These are phyloP conservation scores for Thalpophila matura DNA, from an alignment of 2,888 invertebrate genomes.

Conservation along the genomic window DNA sequence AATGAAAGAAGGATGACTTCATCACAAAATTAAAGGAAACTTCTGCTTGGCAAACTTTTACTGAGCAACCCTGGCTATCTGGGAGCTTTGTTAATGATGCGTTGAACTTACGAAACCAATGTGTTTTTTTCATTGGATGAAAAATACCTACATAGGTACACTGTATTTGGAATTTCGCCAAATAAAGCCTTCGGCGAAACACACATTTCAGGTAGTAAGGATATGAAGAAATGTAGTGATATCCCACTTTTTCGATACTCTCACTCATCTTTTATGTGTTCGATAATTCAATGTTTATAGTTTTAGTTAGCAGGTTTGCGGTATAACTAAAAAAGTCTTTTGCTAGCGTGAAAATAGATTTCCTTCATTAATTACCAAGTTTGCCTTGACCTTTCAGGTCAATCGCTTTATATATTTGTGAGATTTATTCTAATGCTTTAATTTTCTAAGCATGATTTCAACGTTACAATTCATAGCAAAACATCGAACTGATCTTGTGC, in stretches of 20 bases:
- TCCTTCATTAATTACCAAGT: slow-evolving; percentile 6
- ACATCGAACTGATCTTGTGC: no score
- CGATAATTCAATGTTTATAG: slow-evolving; percentile 17
- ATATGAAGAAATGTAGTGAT: background rate
- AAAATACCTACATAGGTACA: no score
- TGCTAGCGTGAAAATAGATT: slow-evolving; percentile 8
- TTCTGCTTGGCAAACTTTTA: no score
- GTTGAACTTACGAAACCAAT: no score
- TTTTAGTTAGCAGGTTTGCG: no score
- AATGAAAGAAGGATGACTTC: no score
- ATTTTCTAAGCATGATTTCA: background rate
- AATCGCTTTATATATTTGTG: background rate
- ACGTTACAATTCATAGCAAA: background rate
- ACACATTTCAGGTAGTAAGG: background rate
- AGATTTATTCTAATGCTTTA: background rate
- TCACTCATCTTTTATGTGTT: background rate
- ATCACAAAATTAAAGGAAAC: no score
- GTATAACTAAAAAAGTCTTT: background rate
- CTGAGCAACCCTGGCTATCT: no score
- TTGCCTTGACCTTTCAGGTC: slow-evolving; percentile 1
- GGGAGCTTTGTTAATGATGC: no score
- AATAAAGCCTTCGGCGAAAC: background rate
- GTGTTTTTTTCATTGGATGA: no score
- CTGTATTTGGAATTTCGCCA: no score
- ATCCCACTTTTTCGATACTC: background rate